Evolutionary conservation across 2,888 invertebrate genomes (phyloP).

Genomic region (Parapristionchus giblindavisi): DNA sequence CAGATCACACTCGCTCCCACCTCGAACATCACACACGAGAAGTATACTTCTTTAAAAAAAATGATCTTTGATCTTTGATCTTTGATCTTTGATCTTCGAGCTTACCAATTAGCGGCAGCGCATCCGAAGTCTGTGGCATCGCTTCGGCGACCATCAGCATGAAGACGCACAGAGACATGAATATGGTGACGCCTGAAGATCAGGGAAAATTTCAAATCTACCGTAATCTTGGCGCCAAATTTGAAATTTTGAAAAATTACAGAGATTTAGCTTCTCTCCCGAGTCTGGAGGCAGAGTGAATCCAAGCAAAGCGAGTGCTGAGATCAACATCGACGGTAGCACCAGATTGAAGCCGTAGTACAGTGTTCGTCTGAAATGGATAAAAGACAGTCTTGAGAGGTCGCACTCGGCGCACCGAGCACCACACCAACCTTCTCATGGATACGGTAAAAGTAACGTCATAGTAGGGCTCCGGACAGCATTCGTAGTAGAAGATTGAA

Average conservation of each 20-base stretch:
- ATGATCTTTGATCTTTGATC: neutral
- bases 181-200: slow-evolving; percentile 67
- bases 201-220: neutral
- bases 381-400: neutral
- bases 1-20: slow-evolving; percentile 67
- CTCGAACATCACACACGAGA: slow-evolving; percentile 68
- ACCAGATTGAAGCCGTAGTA: slow-evolving; percentile 92
- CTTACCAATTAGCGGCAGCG: slow-evolving; percentile 84
- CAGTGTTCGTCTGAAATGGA: slow-evolving; percentile 20
- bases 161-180: slow-evolving; percentile 94
- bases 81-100: neutral
- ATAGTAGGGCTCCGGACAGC: slow-evolving; percentile 73
- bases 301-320: slow-evolving; percentile 96
- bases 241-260: slow-evolving; percentile 73
- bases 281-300: slow-evolving; percentile 98
- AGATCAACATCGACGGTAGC: slow-evolving; percentile 97
- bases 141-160: slow-evolving; percentile 97
- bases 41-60: slow-evolving; percentile 62
- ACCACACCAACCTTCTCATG: slow-evolving; percentile 78
- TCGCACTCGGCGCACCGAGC: too few species aligned
- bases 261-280: slow-evolving; percentile 96
- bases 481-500: slow-evolving; percentile 66
- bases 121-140: slow-evolving; percentile 98
- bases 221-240: neutral
- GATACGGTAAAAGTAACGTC: slow-evolving; percentile 96